Evolutionary conservation across 2,888 invertebrate genomes (phyloP).

Genomic region (Scelioninae gen. 1): DNA sequence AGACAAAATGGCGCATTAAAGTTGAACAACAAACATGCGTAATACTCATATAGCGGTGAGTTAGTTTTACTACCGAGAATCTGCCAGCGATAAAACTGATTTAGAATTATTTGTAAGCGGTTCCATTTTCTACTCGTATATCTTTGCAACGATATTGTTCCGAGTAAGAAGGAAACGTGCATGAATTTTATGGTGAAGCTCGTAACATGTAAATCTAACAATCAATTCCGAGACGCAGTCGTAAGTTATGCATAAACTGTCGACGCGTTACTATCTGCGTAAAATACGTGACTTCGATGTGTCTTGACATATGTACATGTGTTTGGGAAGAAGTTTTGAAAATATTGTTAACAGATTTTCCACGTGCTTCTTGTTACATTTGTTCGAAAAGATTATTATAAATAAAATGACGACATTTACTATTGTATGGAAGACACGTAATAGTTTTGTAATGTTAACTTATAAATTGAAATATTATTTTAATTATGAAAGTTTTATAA

Average conservation of each 20-base stretch:
- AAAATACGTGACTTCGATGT: slow-evolving; percentile 66
- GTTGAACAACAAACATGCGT: slow-evolving; percentile 24
- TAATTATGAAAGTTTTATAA: no score
- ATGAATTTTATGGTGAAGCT: slow-evolving; percentile 55
- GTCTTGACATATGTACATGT: slow-evolving; percentile 52
- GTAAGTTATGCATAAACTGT: slow-evolving; percentile 52
- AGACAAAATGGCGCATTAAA: slow-evolving; percentile 18
- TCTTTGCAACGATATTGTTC: slow-evolving; percentile 68
- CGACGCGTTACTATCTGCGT: slow-evolving; percentile 57
- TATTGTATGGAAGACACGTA: no score
- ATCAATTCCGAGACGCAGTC: slow-evolving; percentile 66
- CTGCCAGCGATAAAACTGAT: slow-evolving; percentile 55
- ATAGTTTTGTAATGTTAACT: no score
- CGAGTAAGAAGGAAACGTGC: slow-evolving; percentile 65
- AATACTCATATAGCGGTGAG: neutral
- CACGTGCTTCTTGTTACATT: slow-evolving; percentile 27
- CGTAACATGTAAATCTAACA: slow-evolving; percentile 65
- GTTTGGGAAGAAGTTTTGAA: slow-evolving; percentile 40
- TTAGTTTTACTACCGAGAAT: slow-evolving; percentile 57
- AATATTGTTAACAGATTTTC: slow-evolving; percentile 40
- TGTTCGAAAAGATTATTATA: slow-evolving; percentile 16
- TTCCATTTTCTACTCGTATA: slow-evolving; percentile 56
- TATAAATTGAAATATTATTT: no score
- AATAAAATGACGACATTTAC: neutral
- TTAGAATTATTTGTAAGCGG: slow-evolving; percentile 65